Conservation (phyloP, 2,888 invertebrate species). For the Aphidoletes aphidimyza region DNA sequence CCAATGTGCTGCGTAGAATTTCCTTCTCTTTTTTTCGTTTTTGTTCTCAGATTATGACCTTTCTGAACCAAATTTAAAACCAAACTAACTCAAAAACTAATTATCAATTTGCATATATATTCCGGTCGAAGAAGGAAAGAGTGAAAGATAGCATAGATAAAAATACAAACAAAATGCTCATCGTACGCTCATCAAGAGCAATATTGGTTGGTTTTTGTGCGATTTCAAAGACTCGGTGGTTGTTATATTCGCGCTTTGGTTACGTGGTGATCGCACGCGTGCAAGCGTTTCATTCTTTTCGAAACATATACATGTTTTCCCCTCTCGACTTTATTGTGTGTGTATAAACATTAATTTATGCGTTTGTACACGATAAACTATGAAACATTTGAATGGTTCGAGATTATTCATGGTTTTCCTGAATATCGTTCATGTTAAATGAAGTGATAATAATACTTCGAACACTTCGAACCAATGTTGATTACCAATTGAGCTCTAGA, state of each 20-base stretch:
- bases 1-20: not conserved
- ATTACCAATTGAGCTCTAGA: not conserved
- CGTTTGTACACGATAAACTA: not conserved
- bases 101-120: constrained; percentile 44
- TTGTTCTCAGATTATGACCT: constrained; percentile 17
- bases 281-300: not conserved
- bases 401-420: no score
- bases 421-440: not conserved
- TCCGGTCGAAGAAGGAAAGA: constrained; percentile 6
- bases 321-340: no score
- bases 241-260: not conserved
- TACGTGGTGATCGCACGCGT: not conserved
- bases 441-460: not conserved
- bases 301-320: not conserved
- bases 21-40: not conserved
- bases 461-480: not conserved
- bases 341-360: no score
- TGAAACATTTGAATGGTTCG: not conserved
- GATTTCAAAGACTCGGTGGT: not conserved
- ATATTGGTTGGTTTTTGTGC: not conserved
- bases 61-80: constrained; percentile 3
- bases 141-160: constrained; percentile 32
- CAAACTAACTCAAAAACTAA: constrained; percentile 19
- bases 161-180: constrained; percentile 15
- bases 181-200: not conserved